Percentiles rank a stretch among this genome's conserved stretches.
phyloP scores from a whole-genome alignment of 2,888 invertebrate species.

The Drosophila sordidula region DNA sequence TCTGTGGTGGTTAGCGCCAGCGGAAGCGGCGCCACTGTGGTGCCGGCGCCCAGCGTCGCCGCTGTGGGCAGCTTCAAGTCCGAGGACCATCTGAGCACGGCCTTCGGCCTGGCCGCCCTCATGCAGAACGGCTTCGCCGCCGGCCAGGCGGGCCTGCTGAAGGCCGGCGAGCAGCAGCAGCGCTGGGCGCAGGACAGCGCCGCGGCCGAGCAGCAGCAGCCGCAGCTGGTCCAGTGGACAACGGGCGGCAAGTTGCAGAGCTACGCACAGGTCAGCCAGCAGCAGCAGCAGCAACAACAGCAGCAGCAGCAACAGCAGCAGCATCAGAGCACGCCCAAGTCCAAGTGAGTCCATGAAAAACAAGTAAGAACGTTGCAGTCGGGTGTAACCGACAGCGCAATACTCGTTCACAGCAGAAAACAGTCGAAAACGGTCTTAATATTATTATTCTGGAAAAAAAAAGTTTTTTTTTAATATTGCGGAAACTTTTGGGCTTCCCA shows the following conservation, averaged over 20 bases:
- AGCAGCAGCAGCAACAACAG: constrained; percentile 74
- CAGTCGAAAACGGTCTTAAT: too few relatives aligned
- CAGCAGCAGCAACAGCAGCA: constrained; percentile 69
- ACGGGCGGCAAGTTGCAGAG: constrained; percentile 93
- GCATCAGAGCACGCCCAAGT: constrained; percentile 78
- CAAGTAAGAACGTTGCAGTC: too few relatives aligned
- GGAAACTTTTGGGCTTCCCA: too few relatives aligned
- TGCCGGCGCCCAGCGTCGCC: constrained; percentile 67
- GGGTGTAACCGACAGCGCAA: too few relatives aligned
- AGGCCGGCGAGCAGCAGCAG: constrained; percentile 76
- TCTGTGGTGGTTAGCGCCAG: constrained; percentile 78
- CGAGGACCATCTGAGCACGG: constrained; percentile 90
- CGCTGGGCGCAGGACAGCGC: constrained; percentile 72
- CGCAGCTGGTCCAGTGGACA: constrained; percentile 84
- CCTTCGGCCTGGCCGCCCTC: constrained; percentile 91
- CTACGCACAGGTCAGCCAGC: constrained; percentile 84
- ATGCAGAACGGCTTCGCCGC: constrained; percentile 88
- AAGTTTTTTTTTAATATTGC: too few relatives aligned
- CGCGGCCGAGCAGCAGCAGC: constrained; percentile 68
- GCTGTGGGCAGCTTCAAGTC: constrained; percentile 86
- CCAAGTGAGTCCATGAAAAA: constrained; percentile 70
- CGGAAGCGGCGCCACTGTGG: constrained; percentile 71
- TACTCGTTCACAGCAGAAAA: too few relatives aligned
- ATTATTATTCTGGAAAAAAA: too few relatives aligned
- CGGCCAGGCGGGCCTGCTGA: constrained; percentile 70